phyloP scores from a whole-genome alignment of 2,888 invertebrate genomes.

The Anthophora plumipes region DNA sequence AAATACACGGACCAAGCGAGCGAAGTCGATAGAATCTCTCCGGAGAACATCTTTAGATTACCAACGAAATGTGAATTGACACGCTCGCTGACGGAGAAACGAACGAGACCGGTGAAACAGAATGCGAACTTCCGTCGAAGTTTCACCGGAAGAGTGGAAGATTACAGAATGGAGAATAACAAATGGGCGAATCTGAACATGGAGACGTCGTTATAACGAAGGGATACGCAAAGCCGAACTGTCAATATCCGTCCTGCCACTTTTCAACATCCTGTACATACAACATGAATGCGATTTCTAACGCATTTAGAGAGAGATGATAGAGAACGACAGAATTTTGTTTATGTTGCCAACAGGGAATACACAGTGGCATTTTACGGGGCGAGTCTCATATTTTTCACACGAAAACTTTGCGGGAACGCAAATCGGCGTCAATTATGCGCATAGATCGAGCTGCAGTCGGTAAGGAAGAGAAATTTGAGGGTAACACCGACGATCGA shows the following conservation, averaged over 20 bases:
- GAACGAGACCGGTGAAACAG: slow-evolving; percentile 43
- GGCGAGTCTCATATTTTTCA: background rate
- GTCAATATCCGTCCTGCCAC: slow-evolving; percentile 68
- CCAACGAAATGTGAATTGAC: slow-evolving; percentile 81
- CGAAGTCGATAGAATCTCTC: background rate
- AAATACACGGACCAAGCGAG: background rate
- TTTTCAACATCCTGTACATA: slow-evolving; percentile 53
- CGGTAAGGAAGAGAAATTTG: background rate
- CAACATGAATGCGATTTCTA: slow-evolving; percentile 31
- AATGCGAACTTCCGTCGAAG: slow-evolving; percentile 63
- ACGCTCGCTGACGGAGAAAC: slow-evolving; percentile 87
- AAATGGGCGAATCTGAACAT: slow-evolving; percentile 82
- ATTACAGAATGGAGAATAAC: slow-evolving; percentile 68
- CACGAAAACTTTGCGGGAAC: slow-evolving; percentile 1
- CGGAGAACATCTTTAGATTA: background rate
- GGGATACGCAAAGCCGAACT: slow-evolving; percentile 11
- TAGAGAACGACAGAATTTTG: slow-evolving; percentile 3
- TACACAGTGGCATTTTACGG: background rate
- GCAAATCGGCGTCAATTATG: slow-evolving; percentile 50
- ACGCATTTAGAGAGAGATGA: background rate
- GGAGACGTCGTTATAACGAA: slow-evolving; percentile 85
- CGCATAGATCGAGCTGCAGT: slow-evolving; percentile 33
- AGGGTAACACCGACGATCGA: background rate
- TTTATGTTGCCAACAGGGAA: slow-evolving; percentile 35
- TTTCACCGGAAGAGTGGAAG: slow-evolving; percentile 75